Evolutionary conservation across 1,140 invertebrate genomes (phyloP).

Genomic region (Drosophila neocordata): DNA sequence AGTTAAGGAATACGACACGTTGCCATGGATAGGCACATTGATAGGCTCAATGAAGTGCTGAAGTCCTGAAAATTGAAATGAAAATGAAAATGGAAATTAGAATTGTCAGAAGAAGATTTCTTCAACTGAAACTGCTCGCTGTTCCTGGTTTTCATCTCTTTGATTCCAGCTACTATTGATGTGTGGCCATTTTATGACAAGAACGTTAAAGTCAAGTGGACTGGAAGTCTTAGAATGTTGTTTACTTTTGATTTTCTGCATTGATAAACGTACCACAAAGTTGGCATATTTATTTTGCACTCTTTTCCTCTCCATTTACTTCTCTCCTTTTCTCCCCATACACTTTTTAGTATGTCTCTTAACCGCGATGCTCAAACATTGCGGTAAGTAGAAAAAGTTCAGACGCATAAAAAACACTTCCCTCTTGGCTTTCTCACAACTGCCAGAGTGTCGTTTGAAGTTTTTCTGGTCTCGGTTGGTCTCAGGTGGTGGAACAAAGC

Average conservation of each 20-base stretch:
- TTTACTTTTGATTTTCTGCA: slow-evolving; percentile 70
- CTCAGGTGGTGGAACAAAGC: slow-evolving; percentile 35
- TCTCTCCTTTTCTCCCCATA: neutral
- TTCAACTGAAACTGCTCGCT: neutral
- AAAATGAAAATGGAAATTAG: slow-evolving; percentile 70
- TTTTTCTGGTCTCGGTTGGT: neutral
- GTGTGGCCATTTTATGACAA: no score
- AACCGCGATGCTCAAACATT: slow-evolving; percentile 54
- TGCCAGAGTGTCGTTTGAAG: slow-evolving; percentile 12
- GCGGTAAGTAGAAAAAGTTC: slow-evolving; percentile 41
- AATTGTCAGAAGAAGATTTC: slow-evolving; percentile 17
- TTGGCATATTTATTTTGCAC: slow-evolving; percentile 76
- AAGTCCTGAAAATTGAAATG: slow-evolving; percentile 74
- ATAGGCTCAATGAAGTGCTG: slow-evolving; percentile 64
- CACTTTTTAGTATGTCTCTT: neutral
- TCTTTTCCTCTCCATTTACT: slow-evolving; percentile 2
- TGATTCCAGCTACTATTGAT: no score
- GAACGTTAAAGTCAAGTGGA: neutral
- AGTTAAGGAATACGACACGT: slow-evolving; percentile 79
- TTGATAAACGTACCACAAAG: slow-evolving; percentile 69
- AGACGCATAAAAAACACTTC: slow-evolving; percentile 25
- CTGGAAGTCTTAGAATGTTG: slow-evolving; percentile 21
- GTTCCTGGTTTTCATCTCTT: no score
- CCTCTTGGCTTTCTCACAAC: slow-evolving; percentile 8
- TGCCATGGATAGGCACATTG: slow-evolving; percentile 75